Evolutionary conservation across 2,113 vertebrate species (phyloP).

Genomic region (Crotalus viridis): DNA sequence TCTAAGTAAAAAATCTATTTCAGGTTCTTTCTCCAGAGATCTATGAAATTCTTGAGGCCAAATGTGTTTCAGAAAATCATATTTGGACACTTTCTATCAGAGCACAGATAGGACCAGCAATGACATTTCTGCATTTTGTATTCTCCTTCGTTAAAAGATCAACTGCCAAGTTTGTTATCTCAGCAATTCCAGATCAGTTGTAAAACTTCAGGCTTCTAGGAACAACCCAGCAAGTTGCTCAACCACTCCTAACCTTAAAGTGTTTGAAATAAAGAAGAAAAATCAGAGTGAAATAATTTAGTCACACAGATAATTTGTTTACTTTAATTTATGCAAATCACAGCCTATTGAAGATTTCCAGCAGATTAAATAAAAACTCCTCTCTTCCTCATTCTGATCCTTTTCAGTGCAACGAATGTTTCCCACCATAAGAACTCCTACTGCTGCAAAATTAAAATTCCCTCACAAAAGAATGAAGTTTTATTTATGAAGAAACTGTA

Average conservation of each 20-base stretch:
- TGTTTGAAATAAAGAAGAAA: too few species aligned
- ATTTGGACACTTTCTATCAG: constrained; percentile 30
- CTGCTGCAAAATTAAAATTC: not conserved
- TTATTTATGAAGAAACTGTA: not conserved
- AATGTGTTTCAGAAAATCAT: not conserved
- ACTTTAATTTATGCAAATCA: too few species aligned
- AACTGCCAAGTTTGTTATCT: not conserved
- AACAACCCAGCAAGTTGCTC: too few species aligned
- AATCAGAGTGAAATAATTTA: too few species aligned
- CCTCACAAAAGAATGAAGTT: not conserved
- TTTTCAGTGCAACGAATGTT: not conserved
- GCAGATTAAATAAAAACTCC: not conserved
- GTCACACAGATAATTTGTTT: too few species aligned
- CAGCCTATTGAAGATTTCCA: too few species aligned
- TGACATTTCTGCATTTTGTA: constrained; percentile 50
- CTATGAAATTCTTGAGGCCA: not conserved
- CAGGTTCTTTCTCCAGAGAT: not conserved
- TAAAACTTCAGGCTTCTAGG: too few species aligned
- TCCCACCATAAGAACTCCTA: not conserved
- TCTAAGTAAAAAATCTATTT: not conserved
- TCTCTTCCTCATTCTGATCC: not conserved
- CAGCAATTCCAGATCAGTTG: too few species aligned
- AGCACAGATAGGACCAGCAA: constrained; percentile 18
- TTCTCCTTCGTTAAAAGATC: constrained; percentile 56
- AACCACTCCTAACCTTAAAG: too few species aligned